These are phyloP conservation scores for Clusia tigrina DNA, from an alignment of 2,888 invertebrate genomes.

Conservation along the genomic window DNA sequence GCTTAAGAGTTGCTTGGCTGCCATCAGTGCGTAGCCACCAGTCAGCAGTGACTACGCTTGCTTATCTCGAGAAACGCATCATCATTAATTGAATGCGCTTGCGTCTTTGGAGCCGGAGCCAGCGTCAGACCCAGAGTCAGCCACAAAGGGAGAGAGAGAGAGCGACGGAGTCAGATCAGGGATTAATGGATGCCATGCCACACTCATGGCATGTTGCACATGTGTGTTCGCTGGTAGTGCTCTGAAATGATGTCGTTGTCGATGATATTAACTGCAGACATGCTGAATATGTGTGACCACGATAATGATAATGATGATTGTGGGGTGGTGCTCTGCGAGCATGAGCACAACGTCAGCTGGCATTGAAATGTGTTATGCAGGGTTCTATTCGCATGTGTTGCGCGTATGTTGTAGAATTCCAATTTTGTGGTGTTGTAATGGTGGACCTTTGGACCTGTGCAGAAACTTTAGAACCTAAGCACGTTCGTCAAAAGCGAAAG, in stretches of 20 bases:
- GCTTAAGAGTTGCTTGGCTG: conserved; percentile 8
- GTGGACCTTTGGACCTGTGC: no score
- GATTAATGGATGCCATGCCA: conserved; percentile 11
- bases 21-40: not conserved
- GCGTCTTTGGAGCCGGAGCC: conserved; percentile 6
- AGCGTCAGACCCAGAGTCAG: not conserved
- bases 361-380: no score
- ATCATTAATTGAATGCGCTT: conserved; percentile 29
- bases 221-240: not conserved
- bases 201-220: not conserved
- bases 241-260: not conserved
- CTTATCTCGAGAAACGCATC: conserved; percentile 27
- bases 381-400: no score
- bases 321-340: no score
- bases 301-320: conserved; percentile 17
- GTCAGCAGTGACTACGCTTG: not conserved
- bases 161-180: no score
- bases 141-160: no score
- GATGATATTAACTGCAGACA: conserved; percentile 7
- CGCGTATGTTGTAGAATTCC: no score
- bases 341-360: no score
- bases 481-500: no score
- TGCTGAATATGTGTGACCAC: conserved; percentile 12
- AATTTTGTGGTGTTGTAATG: no score
- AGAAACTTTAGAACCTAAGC: no score